Evolutionary conservation across 2,113 vertebrate genomes (phyloP).

Genomic region (Callionymus lyra): DNA sequence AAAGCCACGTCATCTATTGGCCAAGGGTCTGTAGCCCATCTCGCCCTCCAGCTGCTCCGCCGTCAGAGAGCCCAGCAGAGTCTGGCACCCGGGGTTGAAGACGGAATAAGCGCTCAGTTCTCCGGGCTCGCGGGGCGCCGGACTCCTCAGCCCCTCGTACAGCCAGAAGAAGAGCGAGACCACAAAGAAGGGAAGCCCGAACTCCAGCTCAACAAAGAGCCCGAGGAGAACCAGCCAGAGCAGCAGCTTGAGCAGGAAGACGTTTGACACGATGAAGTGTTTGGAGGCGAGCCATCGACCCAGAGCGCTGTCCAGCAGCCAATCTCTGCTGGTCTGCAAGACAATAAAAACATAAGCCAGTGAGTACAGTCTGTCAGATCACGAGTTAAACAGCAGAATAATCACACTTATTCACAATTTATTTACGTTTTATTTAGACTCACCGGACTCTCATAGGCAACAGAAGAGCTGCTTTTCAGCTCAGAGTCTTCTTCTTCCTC

Average conservation of each 20-base stretch:
- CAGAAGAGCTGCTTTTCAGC: no score
- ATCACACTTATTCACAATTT: no score
- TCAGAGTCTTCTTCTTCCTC: no score
- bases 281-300: conserved; percentile 55
- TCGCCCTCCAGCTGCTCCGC: conserved; percentile 89
- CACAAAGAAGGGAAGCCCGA: conserved; percentile 80
- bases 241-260: conserved; percentile 75
- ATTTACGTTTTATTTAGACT: no score
- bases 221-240: conserved; percentile 85
- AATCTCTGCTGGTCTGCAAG: conserved; percentile 39
- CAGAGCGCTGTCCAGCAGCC: conserved; percentile 50
- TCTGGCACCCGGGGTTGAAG: conserved; percentile 85
- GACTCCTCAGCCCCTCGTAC: conserved; percentile 75
- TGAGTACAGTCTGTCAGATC: no score
- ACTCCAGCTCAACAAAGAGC: conserved; percentile 80
- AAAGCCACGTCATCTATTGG: conserved; percentile 44
- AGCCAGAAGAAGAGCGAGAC: conserved; percentile 90
- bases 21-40: conserved; percentile 70
- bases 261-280: conserved; percentile 48
- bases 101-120: conserved; percentile 91
- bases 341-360: not conserved
- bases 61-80: conserved; percentile 81
- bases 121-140: conserved; percentile 62
- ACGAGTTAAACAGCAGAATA: no score
- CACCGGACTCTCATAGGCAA: no score